Percentiles rank a stretch among this genome's conserved stretches.
These are phyloP conservation scores for Drosophila bifasciata DNA, from an alignment of 1,140 invertebrate species.

Conservation along the genomic window DNA sequence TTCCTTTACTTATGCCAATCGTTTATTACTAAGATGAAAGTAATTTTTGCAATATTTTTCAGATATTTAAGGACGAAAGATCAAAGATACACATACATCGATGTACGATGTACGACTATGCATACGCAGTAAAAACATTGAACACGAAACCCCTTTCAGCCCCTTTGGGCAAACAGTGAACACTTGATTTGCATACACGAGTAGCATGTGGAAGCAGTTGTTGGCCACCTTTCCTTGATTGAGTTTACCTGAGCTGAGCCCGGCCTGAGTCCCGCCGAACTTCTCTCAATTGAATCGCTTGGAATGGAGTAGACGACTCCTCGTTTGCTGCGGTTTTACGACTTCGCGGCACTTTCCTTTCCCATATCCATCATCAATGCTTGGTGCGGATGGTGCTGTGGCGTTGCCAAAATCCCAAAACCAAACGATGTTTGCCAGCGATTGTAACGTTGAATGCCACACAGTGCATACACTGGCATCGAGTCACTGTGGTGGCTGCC, in stretches of 20 bases:
- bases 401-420: background rate
- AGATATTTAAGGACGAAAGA: too few species aligned
- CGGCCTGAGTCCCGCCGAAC: conserved; percentile 3
- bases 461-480: conserved; percentile 12
- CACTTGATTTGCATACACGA: conserved; percentile 43
- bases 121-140: background rate
- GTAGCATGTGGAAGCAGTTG: conserved; percentile 24
- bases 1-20: too few species aligned
- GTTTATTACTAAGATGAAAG: too few species aligned
- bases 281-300: conserved; percentile 28
- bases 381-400: too few species aligned
- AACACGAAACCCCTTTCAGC: conserved; percentile 4
- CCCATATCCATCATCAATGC: conserved; percentile 34
- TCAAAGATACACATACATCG: background rate
- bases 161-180: conserved; percentile 3
- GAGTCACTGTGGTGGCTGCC: conserved; percentile 8
- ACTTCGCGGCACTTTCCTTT: conserved; percentile 29
- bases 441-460: conserved; percentile 7
- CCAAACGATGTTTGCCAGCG: background rate
- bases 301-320: conserved; percentile 6
- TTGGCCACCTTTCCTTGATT: conserved; percentile 31
- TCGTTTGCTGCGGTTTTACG: conserved; percentile 39
- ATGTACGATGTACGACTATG: conserved; percentile 34
- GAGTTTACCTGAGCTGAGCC: conserved; percentile 44
- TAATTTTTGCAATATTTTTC: too few species aligned